Evolutionary conservation across 2,113 vertebrate genomes (phyloP), one percentile per base, ranked within the genome.

Genomic region (Misgurnus mizolepis): DNA sequence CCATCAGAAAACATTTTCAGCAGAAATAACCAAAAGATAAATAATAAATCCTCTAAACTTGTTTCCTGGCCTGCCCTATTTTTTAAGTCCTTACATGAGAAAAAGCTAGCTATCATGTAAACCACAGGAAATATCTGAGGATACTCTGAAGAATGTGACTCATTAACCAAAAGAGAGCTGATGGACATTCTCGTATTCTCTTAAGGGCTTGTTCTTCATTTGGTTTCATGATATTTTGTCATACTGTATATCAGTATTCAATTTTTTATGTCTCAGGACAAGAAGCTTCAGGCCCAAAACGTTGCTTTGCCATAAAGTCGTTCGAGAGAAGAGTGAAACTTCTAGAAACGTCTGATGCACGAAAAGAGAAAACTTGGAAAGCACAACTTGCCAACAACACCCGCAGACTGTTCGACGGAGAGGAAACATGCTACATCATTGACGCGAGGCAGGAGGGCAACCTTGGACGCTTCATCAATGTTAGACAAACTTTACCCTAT

Each of bases 361-460:
- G 58, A 0, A 86, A 84, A 0, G 86, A 90, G 18, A 94, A 90
- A 34, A 79, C 14, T 0, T 50, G 6, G 22, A 12, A 1, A 1
- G 4, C 4, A 8, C n/a, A 4, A 7, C 17, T 22, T 45, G 15
- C 7, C 2, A 77, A 10, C 11, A 73, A 58, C 71, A 95, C 95
- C 0, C 92, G 95, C 0, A 93, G 93, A 80, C 94, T 95, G 87
- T 96, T 94, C 0, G 93, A 94, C 0, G 94, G 93, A 0, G 95
- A 96, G 86, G 94, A 95, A 55, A 90, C 92, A 0, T 96, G 95
- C 22, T 96, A 95, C 78, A 94, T 96, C 88, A 94, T 96, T 0
- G 94, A 96, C 0, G 94, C 95, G 83, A 95, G 94, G 64, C 92
- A 95, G 10, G 94, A 95, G 53, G 95, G 95, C 47, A 96, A 96